A percentile compares a stretch with the other conserved stretches of the same genome.
Conservation (phyloP, 2,113 vertebrate genomes). For the Haemorhous mexicanus region DNA sequence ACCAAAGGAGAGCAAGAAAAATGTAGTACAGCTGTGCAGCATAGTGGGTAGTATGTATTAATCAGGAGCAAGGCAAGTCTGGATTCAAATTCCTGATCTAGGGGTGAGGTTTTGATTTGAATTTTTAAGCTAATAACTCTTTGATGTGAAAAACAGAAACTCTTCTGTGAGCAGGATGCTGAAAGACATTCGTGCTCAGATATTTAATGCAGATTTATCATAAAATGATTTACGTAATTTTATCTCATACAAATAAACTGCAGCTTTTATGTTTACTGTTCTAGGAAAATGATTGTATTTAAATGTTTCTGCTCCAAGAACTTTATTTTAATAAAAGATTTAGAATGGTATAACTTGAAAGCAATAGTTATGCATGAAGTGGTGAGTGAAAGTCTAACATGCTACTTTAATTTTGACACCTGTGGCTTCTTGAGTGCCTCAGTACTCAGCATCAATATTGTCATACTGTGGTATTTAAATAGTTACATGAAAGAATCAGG, state of each 20-base stretch:
- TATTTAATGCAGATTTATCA: neutral
- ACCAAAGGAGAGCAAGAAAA: neutral
- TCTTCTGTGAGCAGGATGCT: neutral
- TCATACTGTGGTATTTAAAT: neutral
- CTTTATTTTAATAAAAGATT: neutral
- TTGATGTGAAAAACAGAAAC: neutral
- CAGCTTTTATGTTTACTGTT: neutral
- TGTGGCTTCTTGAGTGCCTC: neutral
- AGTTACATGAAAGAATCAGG: neutral
- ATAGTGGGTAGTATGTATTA: neutral
- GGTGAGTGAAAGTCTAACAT: neutral
- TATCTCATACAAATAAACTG: neutral
- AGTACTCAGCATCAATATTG: neutral
- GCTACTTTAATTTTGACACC: neutral
- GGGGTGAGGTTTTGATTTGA: neutral
- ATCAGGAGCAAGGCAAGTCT: neutral
- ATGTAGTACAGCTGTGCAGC: neutral
- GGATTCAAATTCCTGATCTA: neutral
- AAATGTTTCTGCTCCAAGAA: neutral
- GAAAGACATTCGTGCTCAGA: neutral
- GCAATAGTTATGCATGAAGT: neutral
- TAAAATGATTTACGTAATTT: neutral
- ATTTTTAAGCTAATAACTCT: neutral
- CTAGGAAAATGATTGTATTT: neutral
- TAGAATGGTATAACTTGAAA: neutral